Percentiles rank a stretch among this genome's conserved stretches.
phyloP scores from a whole-genome alignment of 1,140 invertebrate genomes.

The Sminthurides bifidus region DNA sequence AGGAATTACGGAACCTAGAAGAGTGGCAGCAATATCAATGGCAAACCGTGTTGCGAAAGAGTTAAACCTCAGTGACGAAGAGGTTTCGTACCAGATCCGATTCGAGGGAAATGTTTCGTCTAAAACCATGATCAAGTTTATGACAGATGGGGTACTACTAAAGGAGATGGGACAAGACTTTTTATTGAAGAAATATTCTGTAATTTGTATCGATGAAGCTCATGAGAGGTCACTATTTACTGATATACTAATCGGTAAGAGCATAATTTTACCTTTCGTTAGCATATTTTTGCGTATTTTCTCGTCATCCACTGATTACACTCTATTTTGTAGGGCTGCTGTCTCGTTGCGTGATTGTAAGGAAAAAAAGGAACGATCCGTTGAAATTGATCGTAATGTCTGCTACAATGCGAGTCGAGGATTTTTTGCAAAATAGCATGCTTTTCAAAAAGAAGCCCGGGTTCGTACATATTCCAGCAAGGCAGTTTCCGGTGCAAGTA shows the following conservation, averaged over 20 bases:
- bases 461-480: slow-evolving; percentile 59
- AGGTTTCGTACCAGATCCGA: slow-evolving; percentile 91
- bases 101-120: slow-evolving; percentile 88
- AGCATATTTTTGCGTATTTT: too few relatives aligned
- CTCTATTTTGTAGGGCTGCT: slow-evolving; percentile 56
- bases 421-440: slow-evolving; percentile 72
- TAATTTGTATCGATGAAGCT: slow-evolving; percentile 95
- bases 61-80: slow-evolving; percentile 61
- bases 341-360: slow-evolving; percentile 74
- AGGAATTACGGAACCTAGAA: slow-evolving; percentile 80
- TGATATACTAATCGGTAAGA: slow-evolving; percentile 83
- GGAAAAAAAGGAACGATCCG: slow-evolving; percentile 62
- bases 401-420: slow-evolving; percentile 82
- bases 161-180: slow-evolving; percentile 83
- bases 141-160: slow-evolving; percentile 98
- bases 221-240: slow-evolving; percentile 89
- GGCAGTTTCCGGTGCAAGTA: slow-evolving; percentile 88
- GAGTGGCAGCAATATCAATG: slow-evolving; percentile 97
- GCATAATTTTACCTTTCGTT: too few relatives aligned
- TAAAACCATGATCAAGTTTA: slow-evolving; percentile 92
- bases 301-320: too few relatives aligned
- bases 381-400: slow-evolving; percentile 95
- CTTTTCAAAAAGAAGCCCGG: slow-evolving; percentile 74
- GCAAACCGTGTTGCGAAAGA: slow-evolving; percentile 81
- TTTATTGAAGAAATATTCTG: slow-evolving; percentile 79